Base-by-base conservation (phyloP, 2,888 invertebrate species). In the Yponomeuta sedellus region DNA sequence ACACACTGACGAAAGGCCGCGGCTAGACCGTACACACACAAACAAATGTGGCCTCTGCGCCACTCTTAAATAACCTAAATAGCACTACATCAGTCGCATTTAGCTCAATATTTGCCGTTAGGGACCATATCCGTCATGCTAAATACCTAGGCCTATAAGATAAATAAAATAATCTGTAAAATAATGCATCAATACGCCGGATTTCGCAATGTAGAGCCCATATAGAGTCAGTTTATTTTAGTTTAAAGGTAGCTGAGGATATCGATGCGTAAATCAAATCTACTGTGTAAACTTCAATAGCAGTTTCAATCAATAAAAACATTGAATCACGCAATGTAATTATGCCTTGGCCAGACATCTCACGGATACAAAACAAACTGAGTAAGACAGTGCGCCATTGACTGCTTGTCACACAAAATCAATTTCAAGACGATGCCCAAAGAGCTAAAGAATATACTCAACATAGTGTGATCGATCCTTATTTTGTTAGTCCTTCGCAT, bases 1-100 rank as follows among this genome's bases (percentile, higher is more conserved):
- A 34, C 34, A 34, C 34, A 34, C 34, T 34, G 34, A 25, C 34
- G 34, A 34, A 34, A 34, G 34, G 34, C 34, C 34, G 34, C 34
- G 34, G 10, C 34, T 34, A 34, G 34, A 8, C 34, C 34, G 34
- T 75, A 79, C 82, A 72, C 85, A 85, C 86, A 86, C 86, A 79
- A 61, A 52, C 69, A 74, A 69, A 71, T 65, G 75, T 78, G 87
- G 86, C 86, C 88, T 69, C 68, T 87, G 79, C 79, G 79, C 80
- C 80, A 81, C 76, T 84, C 83, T 81, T 83, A 83, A 85, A 85
- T 85, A 84, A 79, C 78, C 69, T 68, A 67, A 68, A 69, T 67
- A 67, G 64, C 66, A 66, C 64, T 57, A 61, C 68, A 74, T 69
- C 72, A 70, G 72, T 70, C 76, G 77, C 76, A 77, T 75, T 75